Percentiles rank a stretch among this genome's conserved stretches.
Conservation (phyloP, 2,797 vertebrate genomes). For the Peromyscus eremicus region DNA sequence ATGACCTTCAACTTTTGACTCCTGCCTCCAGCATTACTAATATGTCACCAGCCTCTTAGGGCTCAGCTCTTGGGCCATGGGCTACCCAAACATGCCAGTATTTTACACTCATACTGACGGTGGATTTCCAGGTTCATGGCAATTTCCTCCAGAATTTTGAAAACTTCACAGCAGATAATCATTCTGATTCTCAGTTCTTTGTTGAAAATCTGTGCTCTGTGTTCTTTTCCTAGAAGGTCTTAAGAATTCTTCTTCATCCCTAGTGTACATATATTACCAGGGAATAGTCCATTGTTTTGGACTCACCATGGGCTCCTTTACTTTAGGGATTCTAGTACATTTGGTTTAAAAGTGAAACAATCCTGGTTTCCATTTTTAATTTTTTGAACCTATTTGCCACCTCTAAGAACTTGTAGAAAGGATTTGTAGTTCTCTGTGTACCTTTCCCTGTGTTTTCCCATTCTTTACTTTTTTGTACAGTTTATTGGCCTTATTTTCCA, state of each 20-base stretch:
- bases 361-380: neutral
- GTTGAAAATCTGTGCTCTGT: neutral
- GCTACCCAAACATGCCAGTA: neutral
- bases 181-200: neutral
- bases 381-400: neutral
- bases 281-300: neutral
- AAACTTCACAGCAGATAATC: neutral
- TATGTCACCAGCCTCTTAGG: too few species aligned
- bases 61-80: neutral
- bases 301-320: neutral
- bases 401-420: neutral
- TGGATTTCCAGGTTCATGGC: neutral
- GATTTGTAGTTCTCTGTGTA: neutral
- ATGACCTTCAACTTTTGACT: neutral
- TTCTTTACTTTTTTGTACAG: neutral
- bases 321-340: neutral
- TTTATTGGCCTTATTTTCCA: neutral
- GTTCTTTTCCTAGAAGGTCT: neutral
- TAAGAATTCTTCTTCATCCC: neutral
- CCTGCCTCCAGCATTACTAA: neutral
- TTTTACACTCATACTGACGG: neutral
- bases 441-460: neutral
- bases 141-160: neutral
- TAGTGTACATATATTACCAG: fast-evolving
- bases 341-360: neutral